A percentile compares a stretch with the other conserved stretches of the same genome.
Conservation (phyloP, 1,140 invertebrate genomes). For the Heliconius hermathena region DNA sequence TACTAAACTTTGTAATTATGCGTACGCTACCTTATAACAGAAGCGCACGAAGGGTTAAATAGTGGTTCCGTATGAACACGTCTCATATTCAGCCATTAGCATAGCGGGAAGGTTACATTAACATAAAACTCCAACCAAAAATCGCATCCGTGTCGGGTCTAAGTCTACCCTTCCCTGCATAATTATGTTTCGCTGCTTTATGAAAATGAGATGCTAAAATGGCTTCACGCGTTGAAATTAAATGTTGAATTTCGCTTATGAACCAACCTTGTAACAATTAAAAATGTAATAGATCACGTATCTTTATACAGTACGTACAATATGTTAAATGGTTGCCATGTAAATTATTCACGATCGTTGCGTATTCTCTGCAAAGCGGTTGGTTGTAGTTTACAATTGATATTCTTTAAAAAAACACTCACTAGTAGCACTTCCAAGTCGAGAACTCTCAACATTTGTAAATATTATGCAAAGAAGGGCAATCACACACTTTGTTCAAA, state of each 20-base stretch:
- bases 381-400: constrained; percentile 20
- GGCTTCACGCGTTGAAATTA: constrained; percentile 52
- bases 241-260: constrained; percentile 43
- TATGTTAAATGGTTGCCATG: not conserved
- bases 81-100: constrained; percentile 59
- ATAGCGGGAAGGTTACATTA: constrained; percentile 63
- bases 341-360: not conserved
- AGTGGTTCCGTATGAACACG: constrained; percentile 51
- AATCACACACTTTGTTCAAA: constrained; percentile 28
- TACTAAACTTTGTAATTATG: constrained; percentile 45
- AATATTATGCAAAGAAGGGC: constrained; percentile 22
- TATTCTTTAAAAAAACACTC: constrained; percentile 22
- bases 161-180: constrained; percentile 49
- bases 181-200: constrained; percentile 66
- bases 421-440: constrained; percentile 20
- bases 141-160: constrained; percentile 52
- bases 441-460: constrained; percentile 25
- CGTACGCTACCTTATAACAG: constrained; percentile 39
- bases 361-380: constrained; percentile 2
- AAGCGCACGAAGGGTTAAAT: constrained; percentile 49
- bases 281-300: constrained; percentile 33
- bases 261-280: constrained; percentile 29
- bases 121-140: constrained; percentile 69
- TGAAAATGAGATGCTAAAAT: constrained; percentile 67
- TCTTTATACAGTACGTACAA: not conserved